These are phyloP conservation scores for Montipora sp. DNA, from an alignment of 64 coral and sea anemone genomes.

Conservation along the genomic window DNA sequence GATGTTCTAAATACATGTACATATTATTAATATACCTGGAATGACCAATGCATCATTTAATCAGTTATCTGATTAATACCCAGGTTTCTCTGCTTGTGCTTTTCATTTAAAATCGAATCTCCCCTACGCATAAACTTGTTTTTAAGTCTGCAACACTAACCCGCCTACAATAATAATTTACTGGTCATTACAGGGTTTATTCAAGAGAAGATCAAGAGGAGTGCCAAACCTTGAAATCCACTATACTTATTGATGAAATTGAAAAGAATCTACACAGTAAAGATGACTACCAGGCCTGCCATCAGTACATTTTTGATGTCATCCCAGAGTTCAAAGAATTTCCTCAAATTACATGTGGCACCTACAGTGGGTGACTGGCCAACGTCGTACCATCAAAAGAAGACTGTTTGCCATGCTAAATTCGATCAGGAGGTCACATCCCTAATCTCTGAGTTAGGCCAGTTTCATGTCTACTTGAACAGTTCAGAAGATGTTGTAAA, in stretches of 20 bases:
- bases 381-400: slow-evolving; percentile 75
- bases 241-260: slow-evolving; percentile 70
- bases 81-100: too few species aligned
- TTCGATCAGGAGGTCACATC: slow-evolving; percentile 13
- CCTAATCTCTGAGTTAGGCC: slow-evolving; percentile 57
- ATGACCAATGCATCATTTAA: too few species aligned
- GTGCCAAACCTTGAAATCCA: neutral
- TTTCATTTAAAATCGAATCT: too few species aligned
- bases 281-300: slow-evolving; percentile 41
- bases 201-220: too few species aligned
- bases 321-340: slow-evolving; percentile 48
- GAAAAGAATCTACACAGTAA: slow-evolving; percentile 65
- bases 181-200: too few species aligned
- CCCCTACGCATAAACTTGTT: too few species aligned
- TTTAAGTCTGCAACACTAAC: too few species aligned
- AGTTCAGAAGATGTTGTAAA: slow-evolving; percentile 56
- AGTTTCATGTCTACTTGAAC: slow-evolving; percentile 81
- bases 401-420: slow-evolving; percentile 56
- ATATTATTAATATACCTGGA: too few species aligned
- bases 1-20: too few species aligned
- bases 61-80: too few species aligned
- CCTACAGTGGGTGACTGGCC: slow-evolving; percentile 68
- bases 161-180: too few species aligned
- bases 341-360: slow-evolving; percentile 21
- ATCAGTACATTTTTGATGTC: slow-evolving; percentile 52